Conservation (phyloP, 1,140 invertebrate genomes). For the Lasioglossum albipes region DNA sequence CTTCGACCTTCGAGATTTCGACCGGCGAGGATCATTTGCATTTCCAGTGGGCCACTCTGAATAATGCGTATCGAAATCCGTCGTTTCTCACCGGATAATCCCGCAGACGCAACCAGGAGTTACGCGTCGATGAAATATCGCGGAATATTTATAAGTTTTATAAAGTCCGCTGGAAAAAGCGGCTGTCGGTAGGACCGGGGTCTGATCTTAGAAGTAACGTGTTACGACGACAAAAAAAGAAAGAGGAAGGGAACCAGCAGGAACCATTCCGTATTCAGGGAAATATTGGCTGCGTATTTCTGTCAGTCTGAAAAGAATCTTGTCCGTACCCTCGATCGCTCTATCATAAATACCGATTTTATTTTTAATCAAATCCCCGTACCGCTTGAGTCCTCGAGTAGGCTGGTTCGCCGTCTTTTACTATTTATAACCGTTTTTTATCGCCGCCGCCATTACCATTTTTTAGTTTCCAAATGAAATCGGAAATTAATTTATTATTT, state of each 20-base stretch:
- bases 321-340: no score
- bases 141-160: conserved; percentile 8
- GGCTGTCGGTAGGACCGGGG: background rate
- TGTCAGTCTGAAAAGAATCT: background rate
- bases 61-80: conserved; percentile 18
- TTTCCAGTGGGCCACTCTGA: conserved; percentile 1
- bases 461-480: no score
- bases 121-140: background rate
- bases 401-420: no score
- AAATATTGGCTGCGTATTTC: background rate
- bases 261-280: background rate
- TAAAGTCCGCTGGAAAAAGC: background rate
- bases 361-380: no score
- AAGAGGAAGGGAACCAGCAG: background rate
- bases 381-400: no score
- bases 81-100: conserved; percentile 35
- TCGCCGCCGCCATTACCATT: no score
- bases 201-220: background rate
- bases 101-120: background rate
- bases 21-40: background rate
- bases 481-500: no score
- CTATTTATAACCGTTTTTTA: no score
- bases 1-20: background rate
- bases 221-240: background rate
- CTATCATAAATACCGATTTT: no score